phyloP scores from a whole-genome alignment of 1,140 invertebrate genomes.

The Steinernema feltiae region DNA sequence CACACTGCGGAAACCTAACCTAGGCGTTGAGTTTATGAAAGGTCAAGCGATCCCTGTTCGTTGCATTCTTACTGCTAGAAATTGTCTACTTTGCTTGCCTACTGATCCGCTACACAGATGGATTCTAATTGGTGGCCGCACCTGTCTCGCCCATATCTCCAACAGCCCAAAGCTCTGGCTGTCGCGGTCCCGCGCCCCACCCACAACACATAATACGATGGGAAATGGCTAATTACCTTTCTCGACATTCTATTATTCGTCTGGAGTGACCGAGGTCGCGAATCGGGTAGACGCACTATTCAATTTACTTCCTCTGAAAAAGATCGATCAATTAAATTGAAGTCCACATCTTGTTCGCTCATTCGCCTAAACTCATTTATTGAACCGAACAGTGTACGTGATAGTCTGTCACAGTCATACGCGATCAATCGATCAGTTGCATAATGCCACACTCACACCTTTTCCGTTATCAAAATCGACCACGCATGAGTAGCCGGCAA shows the following conservation, averaged over 20 bases:
- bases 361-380: neutral
- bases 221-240: constrained; percentile 12
- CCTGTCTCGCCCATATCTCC: neutral
- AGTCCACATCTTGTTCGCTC: too few relatives aligned
- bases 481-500: neutral
- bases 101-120: neutral
- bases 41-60: neutral
- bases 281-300: too few relatives aligned
- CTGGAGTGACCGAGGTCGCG: too few relatives aligned
- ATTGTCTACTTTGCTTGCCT: too few relatives aligned
- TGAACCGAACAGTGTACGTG: neutral
- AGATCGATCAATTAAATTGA: too few relatives aligned
- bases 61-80: neutral
- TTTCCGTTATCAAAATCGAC: neutral
- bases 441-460: constrained; percentile 5
- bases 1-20: too few relatives aligned
- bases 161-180: too few relatives aligned
- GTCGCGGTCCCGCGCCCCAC: neutral
- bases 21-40: neutral
- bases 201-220: neutral
- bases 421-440: neutral
- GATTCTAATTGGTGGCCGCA: neutral
- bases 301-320: too few relatives aligned
- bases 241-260: constrained; percentile 6
- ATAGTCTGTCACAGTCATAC: neutral